Percentiles rank a stretch among this genome's conserved stretches.
phyloP scores from a whole-genome alignment of 2,797 vertebrate genomes.

The Myotis pilosus region DNA sequence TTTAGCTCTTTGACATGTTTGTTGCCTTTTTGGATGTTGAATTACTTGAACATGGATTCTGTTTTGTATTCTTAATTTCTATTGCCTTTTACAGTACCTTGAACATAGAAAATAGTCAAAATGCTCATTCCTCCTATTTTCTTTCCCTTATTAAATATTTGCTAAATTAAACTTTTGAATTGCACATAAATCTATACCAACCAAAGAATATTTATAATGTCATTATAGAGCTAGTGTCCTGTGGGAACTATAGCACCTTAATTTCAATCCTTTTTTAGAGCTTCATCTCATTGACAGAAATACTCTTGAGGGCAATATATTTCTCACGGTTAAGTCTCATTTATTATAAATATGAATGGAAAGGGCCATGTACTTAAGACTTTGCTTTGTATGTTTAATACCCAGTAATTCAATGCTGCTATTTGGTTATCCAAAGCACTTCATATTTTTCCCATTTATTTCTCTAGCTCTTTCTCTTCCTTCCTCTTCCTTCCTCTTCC shows the following conservation, averaged over 20 bases:
- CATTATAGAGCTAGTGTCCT: neutral
- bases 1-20: neutral
- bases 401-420: neutral
- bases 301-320: neutral
- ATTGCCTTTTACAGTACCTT: neutral
- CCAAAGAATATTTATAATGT: neutral
- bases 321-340: neutral
- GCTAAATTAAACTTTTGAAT: constrained; percentile 25
- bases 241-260: neutral
- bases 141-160: constrained; percentile 5
- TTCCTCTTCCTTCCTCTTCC: neutral
- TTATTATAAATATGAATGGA: neutral
- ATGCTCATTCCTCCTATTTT: too few species aligned
- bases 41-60: neutral
- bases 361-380: neutral
- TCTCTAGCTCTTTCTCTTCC: neutral
- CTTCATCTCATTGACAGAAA: neutral
- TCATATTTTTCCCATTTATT: neutral
- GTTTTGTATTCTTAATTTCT: neutral
- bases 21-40: neutral
- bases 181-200: neutral
- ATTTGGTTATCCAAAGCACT: neutral
- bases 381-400: neutral
- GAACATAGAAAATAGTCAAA: constrained; percentile 4
- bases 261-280: neutral